These are phyloP conservation scores for Keiferia lycopersicella DNA, from an alignment of 2,888 invertebrate genomes.

Conservation along the genomic window DNA sequence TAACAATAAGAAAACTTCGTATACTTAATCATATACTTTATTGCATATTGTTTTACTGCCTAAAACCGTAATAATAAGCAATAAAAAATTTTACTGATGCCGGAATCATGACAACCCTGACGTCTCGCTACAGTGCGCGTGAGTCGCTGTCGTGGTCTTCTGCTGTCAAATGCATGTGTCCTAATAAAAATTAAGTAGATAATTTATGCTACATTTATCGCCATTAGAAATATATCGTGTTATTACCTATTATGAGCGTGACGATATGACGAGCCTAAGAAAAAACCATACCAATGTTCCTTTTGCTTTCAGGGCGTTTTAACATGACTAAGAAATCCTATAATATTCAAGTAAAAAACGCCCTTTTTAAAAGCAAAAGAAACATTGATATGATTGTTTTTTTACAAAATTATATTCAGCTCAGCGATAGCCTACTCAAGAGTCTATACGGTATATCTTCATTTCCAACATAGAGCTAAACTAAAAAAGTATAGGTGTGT, in stretches of 20 bases:
- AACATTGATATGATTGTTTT: too few relatives aligned
- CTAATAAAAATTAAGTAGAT: neutral
- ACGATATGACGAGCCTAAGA: too few relatives aligned
- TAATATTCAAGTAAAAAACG: too few relatives aligned
- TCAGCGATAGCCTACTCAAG: too few relatives aligned
- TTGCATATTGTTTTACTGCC: neutral
- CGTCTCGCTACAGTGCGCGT: neutral
- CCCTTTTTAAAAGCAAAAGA: too few relatives aligned
- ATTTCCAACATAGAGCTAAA: too few relatives aligned
- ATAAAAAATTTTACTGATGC: neutral
- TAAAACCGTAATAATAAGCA: neutral
- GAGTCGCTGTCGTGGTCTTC: neutral
- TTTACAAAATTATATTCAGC: too few relatives aligned
- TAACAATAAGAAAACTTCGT: neutral
- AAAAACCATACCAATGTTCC: too few relatives aligned
- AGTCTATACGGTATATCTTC: too few relatives aligned
- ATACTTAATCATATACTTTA: neutral
- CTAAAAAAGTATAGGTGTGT: too few relatives aligned
- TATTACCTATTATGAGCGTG: neutral
- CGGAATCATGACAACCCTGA: neutral
- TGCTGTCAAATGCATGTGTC: constrained; percentile 1
- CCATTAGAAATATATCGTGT: neutral
- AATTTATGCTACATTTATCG: neutral
- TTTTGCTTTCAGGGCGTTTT: too few relatives aligned
- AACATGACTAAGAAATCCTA: too few relatives aligned